These are phyloP conservation scores for Echinarachnius parma DNA, from an alignment of 53 echinoderm and acorn worm genomes.

Conservation along the genomic window DNA sequence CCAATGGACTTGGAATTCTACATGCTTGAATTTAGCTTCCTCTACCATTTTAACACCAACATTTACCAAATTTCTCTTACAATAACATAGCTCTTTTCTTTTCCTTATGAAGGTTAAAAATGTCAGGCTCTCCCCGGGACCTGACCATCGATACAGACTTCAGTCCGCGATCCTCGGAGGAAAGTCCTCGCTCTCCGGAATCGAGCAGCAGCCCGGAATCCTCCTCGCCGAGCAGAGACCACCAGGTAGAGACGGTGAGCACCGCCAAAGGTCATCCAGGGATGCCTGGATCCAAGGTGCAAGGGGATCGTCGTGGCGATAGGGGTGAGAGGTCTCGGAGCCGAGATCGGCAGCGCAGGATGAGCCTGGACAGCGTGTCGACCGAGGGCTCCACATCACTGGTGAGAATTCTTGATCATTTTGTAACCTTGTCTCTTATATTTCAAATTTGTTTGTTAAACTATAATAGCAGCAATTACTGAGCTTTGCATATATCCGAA, in stretches of 20 bases:
- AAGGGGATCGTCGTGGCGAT: slow-evolving; percentile 10
- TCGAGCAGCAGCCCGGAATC: slow-evolving; percentile 29
- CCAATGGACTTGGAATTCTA: no score
- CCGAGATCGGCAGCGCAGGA: slow-evolving; percentile 63
- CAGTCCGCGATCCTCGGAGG: slow-evolving; percentile 51
- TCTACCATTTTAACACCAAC: no score
- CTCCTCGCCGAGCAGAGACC: slow-evolving; percentile 11
- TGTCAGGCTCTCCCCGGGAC: slow-evolving; percentile 10
- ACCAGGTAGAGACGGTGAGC: neutral
- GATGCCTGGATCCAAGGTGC: slow-evolving; percentile 1
- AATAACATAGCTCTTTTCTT: no score
- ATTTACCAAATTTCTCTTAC: no score
- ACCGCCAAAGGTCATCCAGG: no score
- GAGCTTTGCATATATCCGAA: no score
- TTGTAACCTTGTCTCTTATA: no score
- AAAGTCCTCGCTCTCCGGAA: slow-evolving; percentile 58
- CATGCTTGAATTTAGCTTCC: no score
- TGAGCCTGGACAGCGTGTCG: slow-evolving; percentile 90
- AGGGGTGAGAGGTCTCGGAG: neutral
- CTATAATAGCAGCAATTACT: no score
- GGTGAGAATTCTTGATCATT: no score
- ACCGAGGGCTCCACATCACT: slow-evolving; percentile 72
- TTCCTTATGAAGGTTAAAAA: slow-evolving; percentile 5
- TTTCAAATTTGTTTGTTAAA: no score
- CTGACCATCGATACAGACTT: slow-evolving; percentile 14